Evolutionary conservation across 2,888 invertebrate species (phyloP).

Genomic region (Mesochorus sp.): DNA sequence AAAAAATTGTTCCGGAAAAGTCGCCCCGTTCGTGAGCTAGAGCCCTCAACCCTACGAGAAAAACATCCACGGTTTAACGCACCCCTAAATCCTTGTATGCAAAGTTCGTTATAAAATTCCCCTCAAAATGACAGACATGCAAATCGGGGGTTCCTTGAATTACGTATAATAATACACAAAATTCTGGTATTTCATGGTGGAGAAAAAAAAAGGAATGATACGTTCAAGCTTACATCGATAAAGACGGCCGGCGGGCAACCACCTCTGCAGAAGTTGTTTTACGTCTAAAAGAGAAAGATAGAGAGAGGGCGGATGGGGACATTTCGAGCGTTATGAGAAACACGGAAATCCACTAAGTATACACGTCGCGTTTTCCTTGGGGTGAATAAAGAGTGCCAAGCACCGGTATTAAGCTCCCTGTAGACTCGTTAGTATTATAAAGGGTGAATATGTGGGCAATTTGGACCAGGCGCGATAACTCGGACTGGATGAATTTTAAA

Average conservation of each 20-base stretch:
- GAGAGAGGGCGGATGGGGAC: not conserved
- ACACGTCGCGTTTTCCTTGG: constrained; percentile 16
- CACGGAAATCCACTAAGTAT: constrained; percentile 64
- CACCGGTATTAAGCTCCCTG: constrained; percentile 20
- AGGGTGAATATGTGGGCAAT: too few species aligned
- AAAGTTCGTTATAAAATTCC: not conserved
- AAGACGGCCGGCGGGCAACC: constrained; percentile 6
- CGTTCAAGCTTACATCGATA: constrained; percentile 20
- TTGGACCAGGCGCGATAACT: too few species aligned
- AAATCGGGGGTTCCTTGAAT: not conserved
- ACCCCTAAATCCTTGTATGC: constrained; percentile 3
- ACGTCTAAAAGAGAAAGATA: not conserved
- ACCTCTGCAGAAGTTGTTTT: not conserved
- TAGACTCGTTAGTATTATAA: too few species aligned
- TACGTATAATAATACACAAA: not conserved
- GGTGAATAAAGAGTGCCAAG: constrained; percentile 24
- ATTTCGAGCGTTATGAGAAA: constrained; percentile 38
- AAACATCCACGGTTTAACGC: constrained; percentile 1
- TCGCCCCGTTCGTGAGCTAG: not conserved
- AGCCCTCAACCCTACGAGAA: not conserved
- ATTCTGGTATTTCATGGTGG: not conserved
- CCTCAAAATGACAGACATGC: constrained; percentile 10
- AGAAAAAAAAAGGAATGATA: not conserved
- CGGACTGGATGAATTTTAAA: too few species aligned
- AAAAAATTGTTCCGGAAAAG: not conserved